Percentiles rank a stretch among this genome's conserved stretches.
These are phyloP conservation scores for Erebia epiphron DNA, from an alignment of 2,888 invertebrate species.

Conservation along the genomic window DNA sequence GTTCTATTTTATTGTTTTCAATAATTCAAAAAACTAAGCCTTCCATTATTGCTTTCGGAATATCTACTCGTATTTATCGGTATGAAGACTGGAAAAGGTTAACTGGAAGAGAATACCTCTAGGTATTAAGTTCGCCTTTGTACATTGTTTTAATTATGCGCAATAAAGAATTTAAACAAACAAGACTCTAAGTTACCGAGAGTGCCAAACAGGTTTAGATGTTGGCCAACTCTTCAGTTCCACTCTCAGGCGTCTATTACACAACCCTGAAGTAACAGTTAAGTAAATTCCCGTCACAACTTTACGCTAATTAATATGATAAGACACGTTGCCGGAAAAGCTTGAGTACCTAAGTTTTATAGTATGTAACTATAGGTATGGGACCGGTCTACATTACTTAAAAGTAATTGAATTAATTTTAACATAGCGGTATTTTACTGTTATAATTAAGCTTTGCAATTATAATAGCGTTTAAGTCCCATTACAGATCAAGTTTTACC, in stretches of 20 bases:
- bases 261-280: slow-evolving; percentile 35
- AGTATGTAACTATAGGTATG: background rate
- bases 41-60: background rate
- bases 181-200: slow-evolving; percentile 31
- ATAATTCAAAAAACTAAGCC: background rate
- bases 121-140: no score
- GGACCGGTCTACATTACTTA: slow-evolving; percentile 7
- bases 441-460: no score
- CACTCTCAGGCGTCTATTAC: slow-evolving; percentile 41
- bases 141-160: no score
- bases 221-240: slow-evolving; percentile 53
- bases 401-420: background rate
- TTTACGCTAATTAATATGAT: slow-evolving; percentile 14
- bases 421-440: no score
- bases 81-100: no score
- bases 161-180: no score
- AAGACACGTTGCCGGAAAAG: background rate
- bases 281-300: slow-evolving; percentile 35
- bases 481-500: no score
- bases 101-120: no score
- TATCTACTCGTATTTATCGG: background rate
- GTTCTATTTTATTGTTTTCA: no score
- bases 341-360: background rate
- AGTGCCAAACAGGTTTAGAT: slow-evolving; percentile 53
- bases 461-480: no score